Evolutionary conservation across 2,888 invertebrate genomes (phyloP).

Genomic region (Cylloceria caligata): DNA sequence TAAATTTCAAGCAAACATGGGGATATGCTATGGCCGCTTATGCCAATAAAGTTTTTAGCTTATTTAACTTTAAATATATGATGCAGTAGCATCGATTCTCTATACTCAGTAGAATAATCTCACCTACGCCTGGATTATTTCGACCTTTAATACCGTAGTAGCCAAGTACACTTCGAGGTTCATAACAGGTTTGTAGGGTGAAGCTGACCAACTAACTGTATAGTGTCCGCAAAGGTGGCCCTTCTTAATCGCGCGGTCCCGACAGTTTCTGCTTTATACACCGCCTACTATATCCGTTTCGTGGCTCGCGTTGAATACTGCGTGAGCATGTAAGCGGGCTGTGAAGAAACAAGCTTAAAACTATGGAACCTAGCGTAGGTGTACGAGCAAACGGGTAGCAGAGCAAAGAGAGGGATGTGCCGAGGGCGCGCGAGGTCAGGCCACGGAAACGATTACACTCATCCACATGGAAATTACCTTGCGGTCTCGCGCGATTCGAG

Average conservation of each 20-base stretch:
- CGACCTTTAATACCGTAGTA: no score
- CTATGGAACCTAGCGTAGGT: constrained; percentile 12
- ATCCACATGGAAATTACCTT: constrained; percentile 67
- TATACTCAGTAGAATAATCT: no score
- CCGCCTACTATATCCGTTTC: background rate
- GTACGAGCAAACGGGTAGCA: constrained; percentile 15
- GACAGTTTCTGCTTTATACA: background rate
- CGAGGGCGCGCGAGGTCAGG: constrained; percentile 64
- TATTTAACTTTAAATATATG: no score
- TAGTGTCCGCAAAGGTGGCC: background rate
- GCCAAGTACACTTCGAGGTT: no score
- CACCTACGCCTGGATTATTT: no score
- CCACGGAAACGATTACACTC: constrained; percentile 68
- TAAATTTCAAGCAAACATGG: no score
- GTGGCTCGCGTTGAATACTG: background rate
- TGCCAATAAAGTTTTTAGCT: no score
- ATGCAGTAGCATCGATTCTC: no score
- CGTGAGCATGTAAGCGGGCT: constrained; percentile 24
- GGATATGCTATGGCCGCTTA: no score
- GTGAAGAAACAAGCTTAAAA: constrained; percentile 28
- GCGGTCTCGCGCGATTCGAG: constrained; percentile 67
- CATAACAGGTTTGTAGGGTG: constrained; percentile 9
- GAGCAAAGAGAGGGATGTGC: constrained; percentile 55
- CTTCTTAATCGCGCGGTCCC: background rate
- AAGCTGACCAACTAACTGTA: background rate